These are phyloP conservation scores for Drosophila persimilis DNA, from an alignment of 1,140 invertebrate genomes.

Conservation along the genomic window DNA sequence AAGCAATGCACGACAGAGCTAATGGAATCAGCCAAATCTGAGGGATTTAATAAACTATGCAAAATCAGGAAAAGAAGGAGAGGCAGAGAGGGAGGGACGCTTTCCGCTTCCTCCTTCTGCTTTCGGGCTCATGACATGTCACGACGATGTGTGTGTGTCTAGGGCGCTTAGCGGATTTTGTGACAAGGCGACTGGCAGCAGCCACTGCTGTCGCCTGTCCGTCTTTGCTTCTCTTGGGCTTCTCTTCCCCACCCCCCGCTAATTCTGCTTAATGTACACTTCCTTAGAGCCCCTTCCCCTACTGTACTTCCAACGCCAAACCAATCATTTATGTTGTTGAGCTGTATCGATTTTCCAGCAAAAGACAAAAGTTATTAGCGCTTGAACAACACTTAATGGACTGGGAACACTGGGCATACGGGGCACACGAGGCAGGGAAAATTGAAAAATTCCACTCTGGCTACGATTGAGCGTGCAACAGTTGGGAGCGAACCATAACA, in stretches of 20 bases:
- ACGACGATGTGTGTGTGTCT: constrained; percentile 33
- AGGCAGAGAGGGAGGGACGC: too few species aligned
- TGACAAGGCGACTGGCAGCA: constrained; percentile 37
- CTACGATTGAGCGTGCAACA: too few species aligned
- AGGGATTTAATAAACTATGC: constrained; percentile 30
- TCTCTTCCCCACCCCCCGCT: not conserved
- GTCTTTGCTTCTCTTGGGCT: too few species aligned
- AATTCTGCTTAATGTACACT: not conserved
- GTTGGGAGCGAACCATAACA: too few species aligned
- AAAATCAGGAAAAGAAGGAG: constrained; percentile 7
- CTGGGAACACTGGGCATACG: not conserved
- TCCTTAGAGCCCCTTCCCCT: not conserved
- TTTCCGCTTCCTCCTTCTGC: not conserved
- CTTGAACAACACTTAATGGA: constrained; percentile 18
- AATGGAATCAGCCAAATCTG: constrained; percentile 37
- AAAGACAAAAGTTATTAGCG: constrained; percentile 56
- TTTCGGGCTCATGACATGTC: constrained; percentile 44
- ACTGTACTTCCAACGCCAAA: not conserved
- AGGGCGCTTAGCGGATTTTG: constrained; percentile 50
- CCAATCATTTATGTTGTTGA: constrained; percentile 42
- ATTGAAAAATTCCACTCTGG: constrained; percentile 3
- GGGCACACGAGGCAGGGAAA: not conserved
- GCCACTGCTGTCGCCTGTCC: too few species aligned
- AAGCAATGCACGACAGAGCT: constrained; percentile 14
- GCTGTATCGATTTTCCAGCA: constrained; percentile 46